phyloP scores from a whole-genome alignment of 2,113 vertebrate genomes.

The Ophiodon elongatus region DNA sequence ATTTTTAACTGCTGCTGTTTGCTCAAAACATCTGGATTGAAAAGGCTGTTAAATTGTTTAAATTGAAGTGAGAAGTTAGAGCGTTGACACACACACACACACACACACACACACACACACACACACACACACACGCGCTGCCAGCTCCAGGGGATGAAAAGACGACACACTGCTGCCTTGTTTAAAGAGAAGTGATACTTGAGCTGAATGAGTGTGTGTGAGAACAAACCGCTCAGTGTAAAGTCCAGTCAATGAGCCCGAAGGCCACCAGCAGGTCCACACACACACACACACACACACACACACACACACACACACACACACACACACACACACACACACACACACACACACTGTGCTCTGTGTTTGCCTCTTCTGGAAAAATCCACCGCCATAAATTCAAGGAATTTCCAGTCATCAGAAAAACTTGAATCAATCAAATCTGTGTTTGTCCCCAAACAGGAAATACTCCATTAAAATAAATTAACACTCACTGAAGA shows the following conservation, averaged over 20 bases:
- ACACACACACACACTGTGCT: constrained; percentile 16
- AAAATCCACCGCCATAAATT: neutral
- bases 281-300: constrained; percentile 25
- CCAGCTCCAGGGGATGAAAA: neutral
- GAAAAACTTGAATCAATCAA: constrained; percentile 12
- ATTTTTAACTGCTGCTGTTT: neutral
- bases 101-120: constrained; percentile 8
- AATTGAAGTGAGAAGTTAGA: constrained; percentile 21
- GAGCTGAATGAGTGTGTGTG: constrained; percentile 40
- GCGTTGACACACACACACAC: constrained; percentile 3
- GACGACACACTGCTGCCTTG: constrained; percentile 57
- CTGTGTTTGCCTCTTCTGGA: constrained; percentile 18
- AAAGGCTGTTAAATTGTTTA: constrained; percentile 9
- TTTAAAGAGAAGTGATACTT: constrained; percentile 70
- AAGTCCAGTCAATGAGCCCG: constrained; percentile 46
- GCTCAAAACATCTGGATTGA: neutral
- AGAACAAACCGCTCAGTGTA: constrained; percentile 61
- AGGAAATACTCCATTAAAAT: neutral
- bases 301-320: constrained; percentile 28
- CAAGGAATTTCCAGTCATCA: constrained; percentile 10
- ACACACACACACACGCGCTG: constrained; percentile 16
- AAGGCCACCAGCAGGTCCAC: neutral
- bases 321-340: constrained; percentile 27
- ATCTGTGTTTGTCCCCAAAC: neutral
- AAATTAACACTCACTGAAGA: neutral